Evolutionary conservation across 2,888 invertebrate genomes (phyloP).

Genomic region (Sarcophaga carnaria): DNA sequence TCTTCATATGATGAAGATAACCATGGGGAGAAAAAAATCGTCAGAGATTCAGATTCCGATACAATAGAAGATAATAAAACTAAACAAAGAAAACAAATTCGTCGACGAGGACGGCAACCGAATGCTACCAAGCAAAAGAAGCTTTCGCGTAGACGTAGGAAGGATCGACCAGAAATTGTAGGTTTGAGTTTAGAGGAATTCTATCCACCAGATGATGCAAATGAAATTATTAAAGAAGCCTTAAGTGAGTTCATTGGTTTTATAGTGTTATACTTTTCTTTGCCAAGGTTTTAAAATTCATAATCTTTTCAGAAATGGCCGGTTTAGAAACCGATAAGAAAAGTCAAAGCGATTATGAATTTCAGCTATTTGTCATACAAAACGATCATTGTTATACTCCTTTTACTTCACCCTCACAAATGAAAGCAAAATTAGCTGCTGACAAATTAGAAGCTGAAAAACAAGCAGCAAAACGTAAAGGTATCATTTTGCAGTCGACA

Average conservation of each 20-base stretch:
- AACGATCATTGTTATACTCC: conserved; percentile 93
- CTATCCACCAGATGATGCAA: conserved; percentile 83
- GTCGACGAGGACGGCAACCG: conserved; percentile 55
- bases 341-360: conserved; percentile 79
- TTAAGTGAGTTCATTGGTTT: conserved; percentile 75
- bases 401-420: conserved; percentile 86
- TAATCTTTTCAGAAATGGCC: conserved; percentile 76
- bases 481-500: conserved; percentile 68
- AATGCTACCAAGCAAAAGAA: conserved; percentile 58
- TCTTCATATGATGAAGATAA: conserved; percentile 72
- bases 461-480: conserved; percentile 73
- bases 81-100: conserved; percentile 66
- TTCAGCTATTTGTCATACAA: conserved; percentile 83
- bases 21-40: conserved; percentile 72
- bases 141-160: conserved; percentile 47
- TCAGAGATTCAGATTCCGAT: conserved; percentile 71
- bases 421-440: conserved; percentile 74
- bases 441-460: conserved; percentile 75
- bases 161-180: conserved; percentile 83
- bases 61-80: conserved; percentile 49
- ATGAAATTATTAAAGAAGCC: conserved; percentile 82
- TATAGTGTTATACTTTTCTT: background rate
- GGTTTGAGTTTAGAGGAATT: conserved; percentile 87
- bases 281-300: conserved; percentile 5
- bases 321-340: conserved; percentile 78